These are phyloP conservation scores for Atrichornis clamosus DNA, from an alignment of 2,113 vertebrate genomes.

Conservation along the genomic window DNA sequence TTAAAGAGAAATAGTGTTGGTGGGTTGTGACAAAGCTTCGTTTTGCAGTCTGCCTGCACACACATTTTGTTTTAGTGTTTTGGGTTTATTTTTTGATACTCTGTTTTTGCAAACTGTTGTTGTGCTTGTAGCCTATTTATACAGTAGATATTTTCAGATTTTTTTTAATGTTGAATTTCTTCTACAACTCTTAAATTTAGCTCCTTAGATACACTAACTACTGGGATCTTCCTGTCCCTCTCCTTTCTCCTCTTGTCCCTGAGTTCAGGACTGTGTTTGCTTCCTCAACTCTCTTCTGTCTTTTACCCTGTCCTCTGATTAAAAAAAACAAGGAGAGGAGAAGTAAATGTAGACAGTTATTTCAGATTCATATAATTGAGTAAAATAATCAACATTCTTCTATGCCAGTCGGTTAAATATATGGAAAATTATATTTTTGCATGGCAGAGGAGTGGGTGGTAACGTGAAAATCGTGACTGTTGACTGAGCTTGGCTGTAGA, in stretches of 20 bases:
- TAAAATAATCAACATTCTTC: neutral
- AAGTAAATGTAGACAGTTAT: neutral
- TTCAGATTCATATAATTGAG: neutral
- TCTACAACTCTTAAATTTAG: neutral
- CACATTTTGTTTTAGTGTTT: neutral
- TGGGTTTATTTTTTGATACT: neutral
- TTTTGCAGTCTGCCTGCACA: neutral
- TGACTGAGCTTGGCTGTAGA: neutral
- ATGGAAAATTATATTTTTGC: neutral
- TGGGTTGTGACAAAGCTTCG: neutral
- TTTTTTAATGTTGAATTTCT: neutral
- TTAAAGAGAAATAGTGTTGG: neutral
- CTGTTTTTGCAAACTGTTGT: neutral
- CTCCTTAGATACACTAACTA: neutral
- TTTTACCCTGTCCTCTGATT: neutral
- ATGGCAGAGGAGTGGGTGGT: neutral
- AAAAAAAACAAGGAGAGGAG: neutral
- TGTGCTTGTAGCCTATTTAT: neutral
- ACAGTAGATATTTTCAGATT: neutral
- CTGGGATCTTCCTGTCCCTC: neutral
- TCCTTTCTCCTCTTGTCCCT: neutral
- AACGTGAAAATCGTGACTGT: neutral
- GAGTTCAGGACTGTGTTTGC: neutral
- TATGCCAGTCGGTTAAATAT: neutral
- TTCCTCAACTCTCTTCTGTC: neutral